Base-by-base conservation (phyloP, 2,888 invertebrate genomes). In the Scaptomyza caliginosa region DNA sequence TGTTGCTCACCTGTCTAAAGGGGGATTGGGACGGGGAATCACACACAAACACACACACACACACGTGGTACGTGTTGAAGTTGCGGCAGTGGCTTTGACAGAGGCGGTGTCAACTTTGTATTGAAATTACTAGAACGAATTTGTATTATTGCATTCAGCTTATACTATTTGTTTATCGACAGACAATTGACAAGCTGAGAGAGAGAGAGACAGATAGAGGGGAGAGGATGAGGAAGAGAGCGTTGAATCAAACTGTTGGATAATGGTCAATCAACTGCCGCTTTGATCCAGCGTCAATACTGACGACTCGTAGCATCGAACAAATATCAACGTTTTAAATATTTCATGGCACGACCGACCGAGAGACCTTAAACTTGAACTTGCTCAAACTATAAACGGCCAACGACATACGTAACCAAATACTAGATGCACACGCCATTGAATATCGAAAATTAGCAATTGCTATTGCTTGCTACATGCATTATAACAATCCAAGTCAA, bases 281-380 rank as follows among this genome's bases (percentile, higher is more conserved):
- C 26, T 48, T 52, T 50, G 67, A 74, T 64, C 42, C 36, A 66
- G 58, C 50, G 62, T 39, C 30, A 30, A 30, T n/a, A 6, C n/a
- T n/a, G n/a, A n/a, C 5, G n/a, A 30, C n/a, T 2, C 7, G 10
- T 26, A 26, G 8, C 26, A 26, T 8, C 56, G 49, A 62, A 67
- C 65, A 58, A 72, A 67, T 71, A 68, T 59, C 50, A 21, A 52
- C 21, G 24, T 65, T 66, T 67, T n/a, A 45, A 45, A 26, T 19
- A 45, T 24, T 38, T 50, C 11, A 30, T 11, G 13, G 39, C 49
- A 57, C 45, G 46, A 52, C n/a, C 52, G n/a, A 24, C 26, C 40
- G 36, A 54, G 10, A 28, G 32, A 55, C 82, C 85, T 77, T 74
- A 57, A 79, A 85, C 81, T 82, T 81, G 82, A 81, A 80, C 80